Conservation (phyloP, 2,113 vertebrate species). For the Coptodon rendalli region DNA sequence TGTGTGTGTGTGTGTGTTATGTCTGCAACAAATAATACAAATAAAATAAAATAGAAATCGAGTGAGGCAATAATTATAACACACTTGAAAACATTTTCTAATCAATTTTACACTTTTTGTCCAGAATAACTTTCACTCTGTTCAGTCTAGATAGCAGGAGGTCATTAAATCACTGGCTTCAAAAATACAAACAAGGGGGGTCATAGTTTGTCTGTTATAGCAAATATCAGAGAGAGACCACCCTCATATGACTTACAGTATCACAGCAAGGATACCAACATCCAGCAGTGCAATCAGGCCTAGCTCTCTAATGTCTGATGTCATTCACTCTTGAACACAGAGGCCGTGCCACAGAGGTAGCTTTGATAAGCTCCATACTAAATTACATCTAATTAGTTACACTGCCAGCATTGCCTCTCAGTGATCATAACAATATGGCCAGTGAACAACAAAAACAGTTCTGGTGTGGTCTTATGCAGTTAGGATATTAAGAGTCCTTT, state of each 20-base stretch:
- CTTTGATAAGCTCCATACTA: conserved; percentile 31
- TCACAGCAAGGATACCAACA: conserved; percentile 2
- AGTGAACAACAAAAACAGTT: conserved; percentile 18
- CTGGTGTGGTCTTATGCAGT: conserved; percentile 1
- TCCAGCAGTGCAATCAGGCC: conserved; percentile 12
- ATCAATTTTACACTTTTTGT: neutral
- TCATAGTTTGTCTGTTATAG: conserved; percentile 3
- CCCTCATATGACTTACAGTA: neutral
- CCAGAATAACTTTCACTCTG: neutral
- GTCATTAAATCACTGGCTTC: conserved; percentile 44
- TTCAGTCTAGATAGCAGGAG: conserved; percentile 31
- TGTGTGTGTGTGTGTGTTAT: neutral
- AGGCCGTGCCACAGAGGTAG: neutral
- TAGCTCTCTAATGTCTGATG: conserved; percentile 18
- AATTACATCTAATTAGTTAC: conserved; percentile 47
- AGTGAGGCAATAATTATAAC: neutral
- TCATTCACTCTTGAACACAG: conserved; percentile 11
- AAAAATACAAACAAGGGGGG: conserved; percentile 19
- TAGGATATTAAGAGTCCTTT: conserved; percentile 22
- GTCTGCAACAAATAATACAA: neutral
- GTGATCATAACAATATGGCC: neutral
- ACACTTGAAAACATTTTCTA: neutral
- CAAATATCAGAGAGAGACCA: conserved; percentile 27
- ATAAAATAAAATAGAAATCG: neutral
- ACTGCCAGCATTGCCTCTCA: neutral